Conservation (phyloP, 2,888 invertebrate genomes). For the Tipula helvola region DNA sequence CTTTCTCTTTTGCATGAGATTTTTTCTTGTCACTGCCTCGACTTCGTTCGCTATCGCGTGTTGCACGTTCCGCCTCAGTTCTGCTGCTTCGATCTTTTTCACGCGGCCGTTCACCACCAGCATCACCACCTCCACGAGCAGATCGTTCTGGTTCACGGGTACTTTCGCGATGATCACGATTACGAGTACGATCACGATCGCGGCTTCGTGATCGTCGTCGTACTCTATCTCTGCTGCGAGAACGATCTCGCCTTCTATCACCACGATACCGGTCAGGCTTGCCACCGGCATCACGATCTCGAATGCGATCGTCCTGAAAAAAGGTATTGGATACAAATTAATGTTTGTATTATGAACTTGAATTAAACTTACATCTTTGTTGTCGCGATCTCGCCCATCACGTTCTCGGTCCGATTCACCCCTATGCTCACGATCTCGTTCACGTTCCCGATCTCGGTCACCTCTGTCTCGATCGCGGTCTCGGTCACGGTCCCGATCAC, state of each 20-base stretch:
- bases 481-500: slow-evolving; percentile 32
- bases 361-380: background rate
- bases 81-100: background rate
- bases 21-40: slow-evolving; percentile 52
- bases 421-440: slow-evolving; percentile 35
- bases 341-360: background rate
- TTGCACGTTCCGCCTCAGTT: slow-evolving; percentile 54
- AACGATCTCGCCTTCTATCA: slow-evolving; percentile 16
- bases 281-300: background rate
- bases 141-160: background rate
- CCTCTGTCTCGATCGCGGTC: slow-evolving; percentile 34
- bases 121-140: background rate
- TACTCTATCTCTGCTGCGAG: slow-evolving; percentile 54
- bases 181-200: slow-evolving; percentile 36
- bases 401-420: slow-evolving; percentile 23
- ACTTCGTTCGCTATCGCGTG: slow-evolving; percentile 32
- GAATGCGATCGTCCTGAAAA: background rate
- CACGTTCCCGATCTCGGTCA: slow-evolving; percentile 37
- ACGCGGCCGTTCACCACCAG: background rate
- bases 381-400: background rate
- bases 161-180: background rate
- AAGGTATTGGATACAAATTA: background rate
- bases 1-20: slow-evolving; percentile 59
- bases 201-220: slow-evolving; percentile 47
- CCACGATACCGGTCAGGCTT: slow-evolving; percentile 25